A percentile compares a stretch with the other conserved stretches of the same genome.
Conservation (phyloP, 2,888 invertebrate genomes). For the Sepiola atlantica region DNA sequence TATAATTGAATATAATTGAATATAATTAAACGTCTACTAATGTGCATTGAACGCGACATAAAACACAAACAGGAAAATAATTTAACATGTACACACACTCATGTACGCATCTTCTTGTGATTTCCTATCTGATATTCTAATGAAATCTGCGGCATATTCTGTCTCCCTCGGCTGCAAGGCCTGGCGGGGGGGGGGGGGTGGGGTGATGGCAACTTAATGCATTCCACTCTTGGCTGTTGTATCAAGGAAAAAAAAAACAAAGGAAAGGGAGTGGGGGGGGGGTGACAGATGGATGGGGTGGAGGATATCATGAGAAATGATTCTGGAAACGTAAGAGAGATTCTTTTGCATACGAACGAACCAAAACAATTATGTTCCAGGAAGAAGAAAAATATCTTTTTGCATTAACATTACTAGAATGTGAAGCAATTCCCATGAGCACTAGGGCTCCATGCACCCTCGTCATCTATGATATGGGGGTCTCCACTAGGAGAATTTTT, state of each 20-base stretch:
- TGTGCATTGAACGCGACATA: background rate
- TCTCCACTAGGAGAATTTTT: too few species aligned
- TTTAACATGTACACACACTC: background rate
- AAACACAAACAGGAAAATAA: background rate
- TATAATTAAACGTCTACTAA: background rate
- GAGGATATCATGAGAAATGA: background rate
- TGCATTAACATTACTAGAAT: constrained; percentile 6
- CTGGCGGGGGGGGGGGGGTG: too few species aligned
- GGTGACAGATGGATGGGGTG: background rate
- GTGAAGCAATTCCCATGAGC: background rate
- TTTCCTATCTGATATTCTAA: constrained; percentile 32
- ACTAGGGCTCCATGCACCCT: too few species aligned
- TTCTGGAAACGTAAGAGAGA: background rate
- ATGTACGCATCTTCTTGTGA: background rate
- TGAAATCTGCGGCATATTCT: background rate
- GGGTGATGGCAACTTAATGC: constrained; percentile 32
- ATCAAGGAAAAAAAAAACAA: background rate
- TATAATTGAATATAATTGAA: too few species aligned
- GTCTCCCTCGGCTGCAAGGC: constrained; percentile 1
- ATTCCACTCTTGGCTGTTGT: background rate
- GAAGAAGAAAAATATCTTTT: background rate
- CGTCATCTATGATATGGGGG: too few species aligned
- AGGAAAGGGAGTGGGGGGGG: background rate
- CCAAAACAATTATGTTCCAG: background rate
- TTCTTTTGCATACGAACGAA: background rate